These are phyloP conservation scores for Drosophila paracracens DNA, from an alignment of 2,888 invertebrate genomes.

Conservation along the genomic window DNA sequence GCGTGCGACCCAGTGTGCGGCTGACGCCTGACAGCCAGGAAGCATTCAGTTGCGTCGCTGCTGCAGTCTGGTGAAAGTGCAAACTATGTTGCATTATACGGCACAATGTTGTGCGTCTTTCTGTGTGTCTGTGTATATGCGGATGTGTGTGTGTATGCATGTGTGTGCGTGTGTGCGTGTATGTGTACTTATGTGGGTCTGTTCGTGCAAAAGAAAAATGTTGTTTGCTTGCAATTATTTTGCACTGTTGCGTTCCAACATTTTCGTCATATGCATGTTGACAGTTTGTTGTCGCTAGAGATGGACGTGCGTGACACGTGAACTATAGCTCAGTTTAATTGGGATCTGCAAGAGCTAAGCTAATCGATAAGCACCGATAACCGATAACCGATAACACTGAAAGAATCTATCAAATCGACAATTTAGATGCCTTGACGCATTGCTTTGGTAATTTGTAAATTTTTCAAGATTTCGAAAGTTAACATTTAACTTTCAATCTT, in stretches of 20 bases:
- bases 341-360: background rate
- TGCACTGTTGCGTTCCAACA: constrained; percentile 69
- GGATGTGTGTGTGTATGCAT: constrained; percentile 2
- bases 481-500: background rate
- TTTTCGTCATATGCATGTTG: constrained; percentile 58
- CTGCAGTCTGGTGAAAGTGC: constrained; percentile 63
- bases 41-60: constrained; percentile 46
- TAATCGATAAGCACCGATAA: background rate
- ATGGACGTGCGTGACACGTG: constrained; percentile 20
- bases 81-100: constrained; percentile 64
- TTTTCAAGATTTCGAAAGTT: background rate
- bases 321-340: background rate
- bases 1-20: constrained; percentile 48
- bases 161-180: constrained; percentile 3
- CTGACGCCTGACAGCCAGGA: constrained; percentile 55
- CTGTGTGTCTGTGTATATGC: constrained; percentile 5
- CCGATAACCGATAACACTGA: background rate
- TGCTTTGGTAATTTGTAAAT: background rate
- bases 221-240: constrained; percentile 71
- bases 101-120: constrained; percentile 27
- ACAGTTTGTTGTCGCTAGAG: constrained; percentile 34
- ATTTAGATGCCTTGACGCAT: background rate
- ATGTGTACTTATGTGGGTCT: constrained; percentile 22
- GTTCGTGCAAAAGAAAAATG: constrained; percentile 59
- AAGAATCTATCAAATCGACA: background rate